phyloP scores from a whole-genome alignment of 1,140 invertebrate genomes.

The Cotesia vestalis region DNA sequence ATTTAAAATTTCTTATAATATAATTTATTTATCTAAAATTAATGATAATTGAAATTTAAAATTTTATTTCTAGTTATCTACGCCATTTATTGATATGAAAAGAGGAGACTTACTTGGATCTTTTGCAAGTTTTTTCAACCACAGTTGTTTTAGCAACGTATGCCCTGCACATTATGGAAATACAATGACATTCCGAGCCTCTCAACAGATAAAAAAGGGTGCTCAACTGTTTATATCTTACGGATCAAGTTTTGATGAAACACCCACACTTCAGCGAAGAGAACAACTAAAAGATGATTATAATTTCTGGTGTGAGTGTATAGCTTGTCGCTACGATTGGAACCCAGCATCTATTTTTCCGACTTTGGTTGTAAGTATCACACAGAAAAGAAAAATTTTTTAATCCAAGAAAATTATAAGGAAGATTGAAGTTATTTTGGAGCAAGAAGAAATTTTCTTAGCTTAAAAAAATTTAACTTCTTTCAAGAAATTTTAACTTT shows the following conservation, averaged over 20 bases:
- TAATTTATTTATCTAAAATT: background rate
- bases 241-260: slow-evolving; percentile 45
- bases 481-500: too few relatives aligned
- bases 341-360: background rate
- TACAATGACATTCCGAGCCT: slow-evolving; percentile 67
- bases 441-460: too few relatives aligned
- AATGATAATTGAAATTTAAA: slow-evolving; percentile 71
- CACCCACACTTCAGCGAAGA: slow-evolving; percentile 43
- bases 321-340: slow-evolving; percentile 33
- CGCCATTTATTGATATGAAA: slow-evolving; percentile 39
- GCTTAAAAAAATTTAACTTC: too few relatives aligned
- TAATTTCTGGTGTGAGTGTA: slow-evolving; percentile 38
- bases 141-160: slow-evolving; percentile 89
- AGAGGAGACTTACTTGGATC: slow-evolving; percentile 75
- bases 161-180: slow-evolving; percentile 70
- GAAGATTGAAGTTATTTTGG: too few relatives aligned
- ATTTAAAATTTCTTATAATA: slow-evolving; percentile 27
- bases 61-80: slow-evolving; percentile 56
- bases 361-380: too few relatives aligned
- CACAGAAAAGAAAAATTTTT: too few relatives aligned
- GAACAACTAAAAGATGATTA: slow-evolving; percentile 39
- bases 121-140: slow-evolving; percentile 85
- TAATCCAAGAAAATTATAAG: too few relatives aligned
- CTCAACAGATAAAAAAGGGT: slow-evolving; percentile 73
- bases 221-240: slow-evolving; percentile 66